A percentile compares a stretch with the other conserved stretches of the same genome.
phyloP scores from a whole-genome alignment of 2,888 invertebrate genomes.

The Theodoxus fluviatilis region DNA sequence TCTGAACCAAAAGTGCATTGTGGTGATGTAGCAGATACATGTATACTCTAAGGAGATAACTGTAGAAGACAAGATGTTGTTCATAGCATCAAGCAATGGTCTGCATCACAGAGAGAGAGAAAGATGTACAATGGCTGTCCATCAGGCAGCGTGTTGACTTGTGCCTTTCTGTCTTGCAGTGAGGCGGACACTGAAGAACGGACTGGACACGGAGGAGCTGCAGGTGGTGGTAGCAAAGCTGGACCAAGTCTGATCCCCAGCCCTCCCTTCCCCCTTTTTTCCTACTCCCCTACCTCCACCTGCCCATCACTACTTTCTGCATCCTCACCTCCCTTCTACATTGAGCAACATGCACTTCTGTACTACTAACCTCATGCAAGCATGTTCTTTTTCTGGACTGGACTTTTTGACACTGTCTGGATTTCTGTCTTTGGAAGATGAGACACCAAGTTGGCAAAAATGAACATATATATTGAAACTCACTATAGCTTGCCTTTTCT shows the following conservation, averaged over 20 bases:
- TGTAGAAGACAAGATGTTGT: too few relatives aligned
- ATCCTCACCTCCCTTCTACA: neutral
- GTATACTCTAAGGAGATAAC: too few relatives aligned
- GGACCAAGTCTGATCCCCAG: conserved; percentile 30
- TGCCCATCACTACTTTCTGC: conserved; percentile 5
- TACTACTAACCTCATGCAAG: neutral
- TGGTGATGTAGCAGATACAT: too few relatives aligned
- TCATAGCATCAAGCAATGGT: too few relatives aligned
- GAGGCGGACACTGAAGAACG: conserved; percentile 81
- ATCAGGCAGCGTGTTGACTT: too few relatives aligned
- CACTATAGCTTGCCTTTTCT: too few relatives aligned
- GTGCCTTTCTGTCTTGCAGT: conserved; percentile 70
- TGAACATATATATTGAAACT: too few relatives aligned
- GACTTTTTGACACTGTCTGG: neutral
- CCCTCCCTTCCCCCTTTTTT: neutral
- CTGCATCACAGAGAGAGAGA: too few relatives aligned
- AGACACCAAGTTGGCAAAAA: too few relatives aligned
- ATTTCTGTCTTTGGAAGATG: conserved; percentile 9
- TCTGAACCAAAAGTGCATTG: too few relatives aligned
- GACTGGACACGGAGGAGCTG: conserved; percentile 82
- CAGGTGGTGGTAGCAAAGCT: conserved; percentile 55
- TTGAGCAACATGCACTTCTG: neutral
- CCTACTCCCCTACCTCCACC: neutral
- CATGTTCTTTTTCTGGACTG: too few relatives aligned
- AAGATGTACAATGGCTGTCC: too few relatives aligned